Conservation (phyloP, 2,888 invertebrate species). For the Apocheima hispidaria region DNA sequence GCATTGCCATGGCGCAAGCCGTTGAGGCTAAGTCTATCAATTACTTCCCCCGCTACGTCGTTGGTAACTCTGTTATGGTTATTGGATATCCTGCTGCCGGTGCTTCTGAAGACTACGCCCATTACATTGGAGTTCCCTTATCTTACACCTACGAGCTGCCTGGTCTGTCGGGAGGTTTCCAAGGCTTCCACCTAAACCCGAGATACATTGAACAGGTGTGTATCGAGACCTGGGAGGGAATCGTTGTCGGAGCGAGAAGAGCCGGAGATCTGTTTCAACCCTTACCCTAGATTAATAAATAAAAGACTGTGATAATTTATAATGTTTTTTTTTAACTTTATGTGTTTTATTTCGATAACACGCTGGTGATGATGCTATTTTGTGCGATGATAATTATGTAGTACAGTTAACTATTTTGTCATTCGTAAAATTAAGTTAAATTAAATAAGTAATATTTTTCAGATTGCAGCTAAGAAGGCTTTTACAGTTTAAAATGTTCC, state of each 20-base stretch:
- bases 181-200: slow-evolving; percentile 86
- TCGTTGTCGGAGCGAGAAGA: slow-evolving; percentile 77
- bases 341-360: neutral
- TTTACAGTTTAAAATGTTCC: no score
- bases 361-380: neutral
- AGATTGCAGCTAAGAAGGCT: no score
- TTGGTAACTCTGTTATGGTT: slow-evolving; percentile 82
- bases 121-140: slow-evolving; percentile 83
- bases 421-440: no score
- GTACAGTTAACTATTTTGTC: no score
- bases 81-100: slow-evolving; percentile 87
- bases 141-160: slow-evolving; percentile 89
- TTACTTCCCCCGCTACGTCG: slow-evolving; percentile 75
- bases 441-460: no score
- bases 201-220: slow-evolving; percentile 84
- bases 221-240: slow-evolving; percentile 86
- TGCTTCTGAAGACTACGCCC: slow-evolving; percentile 89
- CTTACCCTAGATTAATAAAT: slow-evolving; percentile 19
- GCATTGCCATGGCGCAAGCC: slow-evolving; percentile 69
- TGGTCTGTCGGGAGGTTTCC: slow-evolving; percentile 69
- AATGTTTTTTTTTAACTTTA: neutral
- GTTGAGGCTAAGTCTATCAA: slow-evolving; percentile 64
- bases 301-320: slow-evolving; percentile 23
- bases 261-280: slow-evolving; percentile 55
- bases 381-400: neutral